Percentiles rank a stretch among this genome's conserved stretches.
Evolutionary conservation across 92 coral and sea anemone genomes (phyloP).

Genomic region (Umimayanthus chanpuru): DNA sequence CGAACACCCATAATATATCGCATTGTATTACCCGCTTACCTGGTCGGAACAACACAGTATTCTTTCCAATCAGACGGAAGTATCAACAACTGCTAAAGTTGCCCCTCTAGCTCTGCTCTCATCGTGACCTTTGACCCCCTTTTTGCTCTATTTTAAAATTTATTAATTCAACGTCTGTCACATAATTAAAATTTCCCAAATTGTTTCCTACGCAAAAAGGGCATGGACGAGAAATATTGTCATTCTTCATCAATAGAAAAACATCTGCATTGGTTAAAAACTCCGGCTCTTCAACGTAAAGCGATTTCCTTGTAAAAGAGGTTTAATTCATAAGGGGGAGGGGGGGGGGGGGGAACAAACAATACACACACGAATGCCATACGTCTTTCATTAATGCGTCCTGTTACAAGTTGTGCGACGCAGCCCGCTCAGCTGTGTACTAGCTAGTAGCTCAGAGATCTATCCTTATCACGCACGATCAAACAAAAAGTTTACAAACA

Average conservation of each 20-base stretch:
- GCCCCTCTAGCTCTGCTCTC: neutral
- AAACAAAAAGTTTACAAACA: neutral
- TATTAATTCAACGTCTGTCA: neutral
- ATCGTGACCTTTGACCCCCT: conserved; percentile 32
- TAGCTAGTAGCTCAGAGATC: neutral
- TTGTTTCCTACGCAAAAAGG: neutral
- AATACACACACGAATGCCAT: neutral
- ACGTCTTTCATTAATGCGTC: neutral
- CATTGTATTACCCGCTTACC: neutral
- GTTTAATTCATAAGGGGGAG: neutral
- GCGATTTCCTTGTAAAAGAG: neutral
- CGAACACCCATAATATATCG: neutral
- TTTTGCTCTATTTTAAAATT: neutral
- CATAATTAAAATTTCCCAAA: neutral
- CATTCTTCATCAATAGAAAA: neutral
- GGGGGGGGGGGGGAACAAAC: neutral
- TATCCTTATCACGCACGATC: neutral
- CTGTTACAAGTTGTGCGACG: neutral
- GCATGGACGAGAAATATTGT: neutral
- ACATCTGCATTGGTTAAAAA: neutral
- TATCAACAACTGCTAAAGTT: conserved; percentile 16
- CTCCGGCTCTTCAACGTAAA: too few relatives aligned
- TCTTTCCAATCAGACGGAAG: conserved; percentile 37
- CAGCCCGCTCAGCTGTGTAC: neutral
- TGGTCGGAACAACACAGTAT: conserved; percentile 14